These are phyloP conservation scores for Mesorhabditis sp. DNA, from an alignment of 2,888 invertebrate species.

Conservation along the genomic window DNA sequence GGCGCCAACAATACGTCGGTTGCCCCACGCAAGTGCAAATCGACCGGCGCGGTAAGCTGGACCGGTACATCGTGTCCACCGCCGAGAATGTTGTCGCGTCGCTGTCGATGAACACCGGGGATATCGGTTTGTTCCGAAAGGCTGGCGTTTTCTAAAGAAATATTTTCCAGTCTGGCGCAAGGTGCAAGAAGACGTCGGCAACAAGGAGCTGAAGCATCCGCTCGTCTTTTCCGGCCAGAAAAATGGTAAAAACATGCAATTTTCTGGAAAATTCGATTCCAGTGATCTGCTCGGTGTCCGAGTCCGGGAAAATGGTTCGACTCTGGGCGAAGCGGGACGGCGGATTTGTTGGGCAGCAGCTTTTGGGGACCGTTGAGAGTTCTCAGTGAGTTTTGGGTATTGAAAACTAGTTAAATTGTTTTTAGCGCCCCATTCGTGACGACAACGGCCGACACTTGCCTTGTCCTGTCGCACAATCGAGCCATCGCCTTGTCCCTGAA, in stretches of 20 bases:
- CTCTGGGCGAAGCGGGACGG: slow-evolving; percentile 31
- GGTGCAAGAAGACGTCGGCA: slow-evolving; percentile 25
- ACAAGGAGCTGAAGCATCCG: not conserved
- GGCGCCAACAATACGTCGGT: slow-evolving; percentile 47
- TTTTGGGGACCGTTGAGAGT: not conserved
- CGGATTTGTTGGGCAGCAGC: slow-evolving; percentile 25
- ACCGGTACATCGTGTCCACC: slow-evolving; percentile 33
- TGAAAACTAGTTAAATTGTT: not conserved
- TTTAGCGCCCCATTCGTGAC: not conserved
- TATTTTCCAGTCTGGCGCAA: slow-evolving; percentile 44
- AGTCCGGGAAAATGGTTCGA: slow-evolving; percentile 27
- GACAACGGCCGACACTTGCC: not conserved
- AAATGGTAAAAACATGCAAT: not conserved
- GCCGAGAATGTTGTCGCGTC: slow-evolving; percentile 43
- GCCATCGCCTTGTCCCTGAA: not conserved
- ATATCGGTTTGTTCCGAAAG: slow-evolving; percentile 30
- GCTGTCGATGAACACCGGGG: slow-evolving; percentile 40
- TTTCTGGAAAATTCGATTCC: slow-evolving; percentile 9
- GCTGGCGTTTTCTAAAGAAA: slow-evolving; percentile 1
- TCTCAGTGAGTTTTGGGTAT: not conserved
- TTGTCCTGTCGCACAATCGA: slow-evolving; percentile 3
- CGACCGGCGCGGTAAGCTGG: slow-evolving; percentile 24
- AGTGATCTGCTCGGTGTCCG: slow-evolving; percentile 30
- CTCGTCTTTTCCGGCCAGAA: not conserved
- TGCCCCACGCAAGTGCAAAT: slow-evolving; percentile 40